These are phyloP conservation scores for Anarhynchus alexandrinus DNA, from an alignment of 2,113 vertebrate species.

Conservation along the genomic window DNA sequence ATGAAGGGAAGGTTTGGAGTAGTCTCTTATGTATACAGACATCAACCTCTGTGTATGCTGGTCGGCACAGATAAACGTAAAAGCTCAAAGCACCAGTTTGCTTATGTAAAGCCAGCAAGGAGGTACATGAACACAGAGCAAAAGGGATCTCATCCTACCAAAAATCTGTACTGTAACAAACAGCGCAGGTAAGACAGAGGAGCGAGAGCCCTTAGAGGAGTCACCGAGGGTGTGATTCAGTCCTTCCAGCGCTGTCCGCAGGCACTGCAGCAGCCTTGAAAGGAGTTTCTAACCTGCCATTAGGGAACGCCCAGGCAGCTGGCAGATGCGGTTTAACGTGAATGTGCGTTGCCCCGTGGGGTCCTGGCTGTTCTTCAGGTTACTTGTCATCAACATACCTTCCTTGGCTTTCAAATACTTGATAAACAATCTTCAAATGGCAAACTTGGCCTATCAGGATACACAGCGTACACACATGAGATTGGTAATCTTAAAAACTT, in stretches of 20 bases:
- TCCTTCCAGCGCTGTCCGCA: neutral
- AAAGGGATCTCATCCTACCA: neutral
- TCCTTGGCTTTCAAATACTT: neutral
- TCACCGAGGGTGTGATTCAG: too few species aligned
- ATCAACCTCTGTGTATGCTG: neutral
- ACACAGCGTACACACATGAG: fast-evolving
- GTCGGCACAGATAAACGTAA: neutral
- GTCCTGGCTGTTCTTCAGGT: neutral
- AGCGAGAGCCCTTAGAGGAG: neutral
- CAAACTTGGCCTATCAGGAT: neutral
- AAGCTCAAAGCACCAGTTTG: neutral
- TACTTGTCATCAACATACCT: neutral
- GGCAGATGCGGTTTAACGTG: neutral
- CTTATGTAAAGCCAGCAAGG: neutral
- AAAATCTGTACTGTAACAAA: neutral
- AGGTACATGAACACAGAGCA: neutral
- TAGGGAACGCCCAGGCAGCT: neutral
- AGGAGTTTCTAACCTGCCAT: neutral
- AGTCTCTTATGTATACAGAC: neutral
- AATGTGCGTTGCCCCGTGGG: neutral
- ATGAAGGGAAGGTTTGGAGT: neutral
- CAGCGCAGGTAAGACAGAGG: neutral
- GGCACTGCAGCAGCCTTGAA: neutral
- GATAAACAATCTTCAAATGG: neutral
- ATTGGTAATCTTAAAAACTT: neutral